Base-by-base conservation (phyloP, 2,113 vertebrate genomes). In the Clarias magur region DNA sequence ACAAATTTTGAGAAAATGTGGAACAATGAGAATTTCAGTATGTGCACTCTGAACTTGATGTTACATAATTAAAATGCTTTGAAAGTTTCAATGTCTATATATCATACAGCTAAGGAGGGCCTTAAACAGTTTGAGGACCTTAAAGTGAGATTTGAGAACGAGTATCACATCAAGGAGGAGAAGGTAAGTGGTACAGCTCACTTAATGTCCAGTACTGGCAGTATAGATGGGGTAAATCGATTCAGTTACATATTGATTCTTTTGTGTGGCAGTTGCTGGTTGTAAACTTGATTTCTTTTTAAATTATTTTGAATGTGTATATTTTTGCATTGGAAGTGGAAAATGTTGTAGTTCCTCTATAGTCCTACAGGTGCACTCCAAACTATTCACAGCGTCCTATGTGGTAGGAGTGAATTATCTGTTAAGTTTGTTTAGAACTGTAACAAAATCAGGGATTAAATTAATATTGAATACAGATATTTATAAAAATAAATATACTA, bases 31-130 rank as follows among this genome's bases (percentile, higher is more conserved):
- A 62, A 42, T 54, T 19, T 42, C 7, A 5, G 73, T 8, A 62
- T 9, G 19, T 57, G n/a, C 76, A 17, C 13, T 57, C 38, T 81
- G 15, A 17, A 25, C 34, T 59, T 10, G 79, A 59, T 82, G 17
- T 72, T 38, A 34, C 11, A 34, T 17, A 83, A 42, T 25, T 17
- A 13, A 81, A 76, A 62, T 82, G 3, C 21, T 63, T 73, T 63
- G 0, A 62, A 12, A 53, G 21, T 68, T 76, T 60, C 53, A n/a
- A 56, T 82, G 38, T 60, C 57, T 65, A n/a, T 80, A 63, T 73
- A 73, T 89, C 93, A 89, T 78, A 84, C 94, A 99, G 97, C 97
- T 88, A 98, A 96, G 92, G 95, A 97, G 91, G 94, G 88, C 88
- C 86, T 94, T 85, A 94, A 97, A 93, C 95, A 96, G 89, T 90